Conservation (phyloP, 2,113 vertebrate species). For the Odobenus rosmarus region DNA sequence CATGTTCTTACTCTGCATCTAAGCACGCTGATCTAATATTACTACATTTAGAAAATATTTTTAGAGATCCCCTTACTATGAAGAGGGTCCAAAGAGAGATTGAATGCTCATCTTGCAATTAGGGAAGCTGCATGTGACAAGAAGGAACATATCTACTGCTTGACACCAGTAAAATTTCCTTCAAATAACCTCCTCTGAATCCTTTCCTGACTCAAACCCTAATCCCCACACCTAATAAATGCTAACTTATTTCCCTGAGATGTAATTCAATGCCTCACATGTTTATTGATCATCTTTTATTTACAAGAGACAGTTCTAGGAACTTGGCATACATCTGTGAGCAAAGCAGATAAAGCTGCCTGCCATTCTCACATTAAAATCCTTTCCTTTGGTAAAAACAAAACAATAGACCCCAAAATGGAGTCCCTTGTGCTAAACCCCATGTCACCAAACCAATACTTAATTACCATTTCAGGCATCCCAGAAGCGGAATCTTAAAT, state of each 20-base stretch:
- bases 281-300: neutral
- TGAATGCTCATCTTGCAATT: neutral
- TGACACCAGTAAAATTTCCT: neutral
- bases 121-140: neutral
- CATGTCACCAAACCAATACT: neutral
- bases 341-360: neutral
- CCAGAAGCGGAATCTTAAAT: neutral
- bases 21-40: neutral
- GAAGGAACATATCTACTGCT: neutral
- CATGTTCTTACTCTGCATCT: neutral
- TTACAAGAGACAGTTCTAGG: neutral
- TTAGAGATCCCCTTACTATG: neutral
- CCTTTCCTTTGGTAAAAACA: neutral
- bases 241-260: neutral
- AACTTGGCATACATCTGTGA: neutral
- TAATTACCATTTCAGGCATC: neutral
- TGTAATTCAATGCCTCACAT: neutral
- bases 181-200: neutral
- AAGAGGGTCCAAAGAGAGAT: neutral
- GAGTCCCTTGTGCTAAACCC: neutral
- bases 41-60: neutral
- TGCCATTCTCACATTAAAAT: neutral
- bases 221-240: neutral
- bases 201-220: neutral
- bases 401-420: neutral